phyloP scores from a whole-genome alignment of 2,113 vertebrate species.

The Myiagra hebetior region DNA sequence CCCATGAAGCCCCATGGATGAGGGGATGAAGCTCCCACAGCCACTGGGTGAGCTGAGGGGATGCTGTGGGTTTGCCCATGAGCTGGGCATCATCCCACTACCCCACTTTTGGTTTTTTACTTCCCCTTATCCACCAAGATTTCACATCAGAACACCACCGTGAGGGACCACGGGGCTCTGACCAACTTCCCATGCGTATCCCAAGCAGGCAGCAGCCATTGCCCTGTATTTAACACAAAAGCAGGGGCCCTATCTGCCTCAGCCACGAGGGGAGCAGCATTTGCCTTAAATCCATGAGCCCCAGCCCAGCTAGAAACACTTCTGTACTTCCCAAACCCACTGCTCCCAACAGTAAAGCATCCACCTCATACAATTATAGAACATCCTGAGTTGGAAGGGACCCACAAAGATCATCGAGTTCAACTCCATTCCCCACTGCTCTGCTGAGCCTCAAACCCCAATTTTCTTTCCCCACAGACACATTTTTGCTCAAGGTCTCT shows the following conservation, averaged over 20 bases:
- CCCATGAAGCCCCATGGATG: fast-evolving
- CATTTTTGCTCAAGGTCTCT: not conserved
- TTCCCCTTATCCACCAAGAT: not conserved
- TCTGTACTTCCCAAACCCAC: not conserved
- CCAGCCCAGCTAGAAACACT: not conserved
- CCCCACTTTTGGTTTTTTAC: not conserved
- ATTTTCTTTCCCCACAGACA: not conserved
- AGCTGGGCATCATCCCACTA: not conserved
- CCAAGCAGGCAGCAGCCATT: not conserved
- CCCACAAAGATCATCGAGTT: not conserved
- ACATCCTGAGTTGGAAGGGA: not conserved
- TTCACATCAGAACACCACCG: not conserved
- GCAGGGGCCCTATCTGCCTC: not conserved
- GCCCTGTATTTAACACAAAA: not conserved
- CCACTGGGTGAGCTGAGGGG: fast-evolving
- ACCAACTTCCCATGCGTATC: fast-evolving
- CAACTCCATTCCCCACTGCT: not conserved
- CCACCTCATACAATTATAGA: not conserved
- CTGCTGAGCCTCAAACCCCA: not conserved
- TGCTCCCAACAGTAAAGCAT: not conserved
- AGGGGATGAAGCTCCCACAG: not conserved
- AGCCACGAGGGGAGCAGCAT: not conserved
- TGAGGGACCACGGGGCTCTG: fast-evolving
- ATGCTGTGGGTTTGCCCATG: fast-evolving
- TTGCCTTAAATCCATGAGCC: not conserved